A percentile compares a stretch with the other conserved stretches of the same genome.
These are phyloP conservation scores for Plectrocnemia conspersa DNA, from an alignment of 1,140 invertebrate genomes.

Conservation along the genomic window DNA sequence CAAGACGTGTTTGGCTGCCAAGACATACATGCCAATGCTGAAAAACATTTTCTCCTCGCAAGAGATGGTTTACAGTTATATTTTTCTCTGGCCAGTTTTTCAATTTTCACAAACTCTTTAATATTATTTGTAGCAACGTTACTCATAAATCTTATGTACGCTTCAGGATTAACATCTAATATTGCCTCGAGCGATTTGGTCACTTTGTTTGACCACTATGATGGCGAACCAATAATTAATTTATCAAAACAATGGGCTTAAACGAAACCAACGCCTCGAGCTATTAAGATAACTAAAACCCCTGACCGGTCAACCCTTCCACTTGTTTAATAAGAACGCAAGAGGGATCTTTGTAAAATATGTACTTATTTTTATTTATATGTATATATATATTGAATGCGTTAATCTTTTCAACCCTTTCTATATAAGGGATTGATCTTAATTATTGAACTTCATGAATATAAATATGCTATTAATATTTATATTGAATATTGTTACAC, in stretches of 20 bases:
- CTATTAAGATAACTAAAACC: constrained; percentile 19
- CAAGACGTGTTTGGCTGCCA: constrained; percentile 14
- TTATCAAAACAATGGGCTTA: constrained; percentile 28
- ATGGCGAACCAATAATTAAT: constrained; percentile 18
- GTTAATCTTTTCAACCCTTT: too few species aligned
- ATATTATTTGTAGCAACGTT: too few species aligned
- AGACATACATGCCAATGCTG: constrained; percentile 1
- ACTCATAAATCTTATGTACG: too few species aligned
- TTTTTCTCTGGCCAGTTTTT: not conserved
- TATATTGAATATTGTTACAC: too few species aligned
- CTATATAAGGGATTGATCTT: too few species aligned
- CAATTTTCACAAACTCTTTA: not conserved
- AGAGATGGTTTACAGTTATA: not conserved
- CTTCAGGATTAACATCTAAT: not conserved
- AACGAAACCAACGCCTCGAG: not conserved
- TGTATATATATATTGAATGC: too few species aligned
- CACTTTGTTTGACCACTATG: constrained; percentile 8
- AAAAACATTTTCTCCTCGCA: not conserved
- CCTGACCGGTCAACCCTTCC: constrained; percentile 13
- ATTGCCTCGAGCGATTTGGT: constrained; percentile 10
- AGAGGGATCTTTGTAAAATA: too few species aligned
- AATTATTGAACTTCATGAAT: too few species aligned
- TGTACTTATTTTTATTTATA: too few species aligned
- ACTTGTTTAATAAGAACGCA: constrained; percentile 17
- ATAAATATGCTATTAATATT: too few species aligned